These are phyloP conservation scores for Dendrolimus houi DNA, from an alignment of 2,888 invertebrate species.

Conservation along the genomic window DNA sequence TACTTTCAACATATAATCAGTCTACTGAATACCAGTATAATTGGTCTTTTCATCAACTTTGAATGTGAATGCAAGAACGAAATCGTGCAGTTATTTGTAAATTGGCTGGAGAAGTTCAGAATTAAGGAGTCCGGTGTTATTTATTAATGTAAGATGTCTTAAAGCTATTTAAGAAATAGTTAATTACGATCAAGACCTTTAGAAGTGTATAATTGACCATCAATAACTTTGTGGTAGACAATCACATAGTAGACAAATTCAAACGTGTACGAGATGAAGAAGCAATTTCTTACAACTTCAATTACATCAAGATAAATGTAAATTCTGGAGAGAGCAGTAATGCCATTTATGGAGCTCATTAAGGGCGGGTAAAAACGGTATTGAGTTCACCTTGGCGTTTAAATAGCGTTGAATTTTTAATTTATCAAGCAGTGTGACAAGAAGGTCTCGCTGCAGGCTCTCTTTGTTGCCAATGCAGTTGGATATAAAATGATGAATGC, in stretches of 20 bases:
- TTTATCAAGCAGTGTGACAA: conserved; percentile 10
- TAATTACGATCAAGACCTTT: conserved; percentile 1
- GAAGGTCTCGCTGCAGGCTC: conserved; percentile 20
- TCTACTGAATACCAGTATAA: conserved; percentile 1
- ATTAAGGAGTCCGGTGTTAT: conserved; percentile 4
- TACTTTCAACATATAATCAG: conserved; percentile 1
- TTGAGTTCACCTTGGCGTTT: conserved; percentile 44
- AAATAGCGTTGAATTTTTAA: conserved; percentile 42
- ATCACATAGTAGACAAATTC: conserved; percentile 17
- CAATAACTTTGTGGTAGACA: conserved; percentile 24
- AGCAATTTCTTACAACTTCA: conserved; percentile 29
- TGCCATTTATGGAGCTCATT: conserved; percentile 65
- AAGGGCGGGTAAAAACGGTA: conserved; percentile 46
- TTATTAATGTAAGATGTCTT: not conserved
- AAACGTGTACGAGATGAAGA: conserved; percentile 19
- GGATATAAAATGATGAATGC: conserved; percentile 28
- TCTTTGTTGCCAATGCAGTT: conserved; percentile 10
- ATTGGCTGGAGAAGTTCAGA: conserved; percentile 4
- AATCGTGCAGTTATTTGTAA: conserved; percentile 1
- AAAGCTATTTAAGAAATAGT: not conserved
- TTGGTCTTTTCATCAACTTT: not conserved
- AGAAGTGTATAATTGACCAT: conserved; percentile 39
- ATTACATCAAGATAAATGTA: conserved; percentile 48
- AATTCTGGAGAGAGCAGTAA: conserved; percentile 51
- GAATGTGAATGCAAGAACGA: not conserved